phyloP scores from a whole-genome alignment of 2,888 invertebrate genomes.

The Autographa gamma region DNA sequence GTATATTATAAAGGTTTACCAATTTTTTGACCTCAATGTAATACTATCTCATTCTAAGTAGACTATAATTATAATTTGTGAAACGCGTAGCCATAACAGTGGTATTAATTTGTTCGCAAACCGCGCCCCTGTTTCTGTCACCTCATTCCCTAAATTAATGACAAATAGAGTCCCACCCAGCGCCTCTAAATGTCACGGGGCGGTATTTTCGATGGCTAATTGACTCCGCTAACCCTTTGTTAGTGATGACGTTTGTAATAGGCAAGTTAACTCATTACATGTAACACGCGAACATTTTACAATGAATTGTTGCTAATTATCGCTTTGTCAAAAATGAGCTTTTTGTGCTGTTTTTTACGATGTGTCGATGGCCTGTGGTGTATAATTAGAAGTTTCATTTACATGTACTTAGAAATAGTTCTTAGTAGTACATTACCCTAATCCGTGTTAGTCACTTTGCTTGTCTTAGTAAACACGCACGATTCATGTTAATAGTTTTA shows the following conservation, averaged over 20 bases:
- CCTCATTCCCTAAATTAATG: constrained; percentile 87
- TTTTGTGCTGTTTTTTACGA: constrained; percentile 28
- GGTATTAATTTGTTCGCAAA: constrained; percentile 82
- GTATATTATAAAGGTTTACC: not conserved
- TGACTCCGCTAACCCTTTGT: constrained; percentile 84
- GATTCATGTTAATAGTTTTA: too few relatives aligned
- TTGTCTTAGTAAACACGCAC: too few relatives aligned
- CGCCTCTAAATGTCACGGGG: constrained; percentile 79
- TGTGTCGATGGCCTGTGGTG: not conserved
- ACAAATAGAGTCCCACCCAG: constrained; percentile 82
- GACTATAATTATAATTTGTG: constrained; percentile 8
- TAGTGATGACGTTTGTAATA: constrained; percentile 66
- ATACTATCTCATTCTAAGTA: not conserved
- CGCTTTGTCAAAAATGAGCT: constrained; percentile 43
- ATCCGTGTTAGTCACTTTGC: too few relatives aligned
- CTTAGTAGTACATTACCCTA: too few relatives aligned
- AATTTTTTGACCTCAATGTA: not conserved
- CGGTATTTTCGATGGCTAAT: constrained; percentile 84
- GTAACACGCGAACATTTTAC: constrained; percentile 63
- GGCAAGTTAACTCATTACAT: constrained; percentile 76
- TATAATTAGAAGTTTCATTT: not conserved
- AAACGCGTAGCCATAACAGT: constrained; percentile 51
- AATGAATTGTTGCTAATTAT: constrained; percentile 54
- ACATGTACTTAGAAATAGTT: not conserved
- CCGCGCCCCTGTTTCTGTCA: constrained; percentile 85